Evolutionary conservation across 2,113 vertebrate species (phyloP).

Genomic region (Hymenochirus boettgeri): DNA sequence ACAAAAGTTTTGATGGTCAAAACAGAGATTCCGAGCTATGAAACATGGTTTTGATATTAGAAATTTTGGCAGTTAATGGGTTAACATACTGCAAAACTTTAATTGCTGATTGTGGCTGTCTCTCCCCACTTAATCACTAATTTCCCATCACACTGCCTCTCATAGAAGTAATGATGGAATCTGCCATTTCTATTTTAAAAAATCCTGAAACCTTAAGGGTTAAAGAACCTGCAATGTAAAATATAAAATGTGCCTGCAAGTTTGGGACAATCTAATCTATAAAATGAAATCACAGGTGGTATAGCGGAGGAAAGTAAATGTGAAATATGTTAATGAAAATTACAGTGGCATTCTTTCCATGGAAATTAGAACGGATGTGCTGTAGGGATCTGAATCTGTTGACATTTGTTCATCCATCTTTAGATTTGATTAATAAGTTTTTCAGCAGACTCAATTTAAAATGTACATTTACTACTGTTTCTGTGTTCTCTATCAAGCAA

Average conservation of each 20-base stretch:
- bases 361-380: slow-evolving; percentile 8
- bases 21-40: no score
- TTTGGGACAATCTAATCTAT: background rate
- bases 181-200: no score
- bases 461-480: background rate
- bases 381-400: slow-evolving; percentile 1
- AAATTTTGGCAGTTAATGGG: no score
- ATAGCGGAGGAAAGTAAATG: slow-evolving; percentile 6
- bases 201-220: no score
- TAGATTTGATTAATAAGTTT: slow-evolving; percentile 10
- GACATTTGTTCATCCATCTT: slow-evolving; percentile 7
- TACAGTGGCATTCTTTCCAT: slow-evolving; percentile 21
- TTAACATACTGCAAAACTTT: no score
- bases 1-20: no score
- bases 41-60: no score
- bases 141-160: no score
- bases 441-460: background rate
- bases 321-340: slow-evolving; percentile 30
- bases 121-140: no score
- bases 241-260: background rate
- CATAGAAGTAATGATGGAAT: no score
- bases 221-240: no score
- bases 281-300: slow-evolving; percentile 4
- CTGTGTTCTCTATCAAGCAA: background rate
- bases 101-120: no score